These are phyloP conservation scores for Erythrocercus mccallii DNA, from an alignment of 2,113 vertebrate genomes.

Conservation along the genomic window DNA sequence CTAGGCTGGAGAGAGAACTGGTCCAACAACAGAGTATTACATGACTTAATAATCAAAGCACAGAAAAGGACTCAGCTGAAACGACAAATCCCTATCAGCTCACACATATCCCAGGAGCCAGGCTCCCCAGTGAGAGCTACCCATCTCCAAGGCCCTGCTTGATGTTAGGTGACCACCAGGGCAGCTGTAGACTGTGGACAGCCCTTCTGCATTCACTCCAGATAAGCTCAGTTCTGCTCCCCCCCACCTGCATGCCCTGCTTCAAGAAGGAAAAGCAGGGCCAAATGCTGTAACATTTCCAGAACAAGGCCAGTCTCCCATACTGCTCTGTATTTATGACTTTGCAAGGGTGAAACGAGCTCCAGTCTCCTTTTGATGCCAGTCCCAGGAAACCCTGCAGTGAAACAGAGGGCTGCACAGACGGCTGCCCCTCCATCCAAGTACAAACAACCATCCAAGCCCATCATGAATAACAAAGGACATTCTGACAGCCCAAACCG, in stretches of 20 bases:
- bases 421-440: slow-evolving; percentile 12
- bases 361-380: slow-evolving; percentile 8
- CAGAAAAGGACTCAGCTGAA: neutral
- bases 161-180: neutral
- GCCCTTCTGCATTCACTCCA: neutral
- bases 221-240: neutral
- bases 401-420: slow-evolving; percentile 43
- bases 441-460: neutral
- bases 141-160: neutral
- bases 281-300: neutral
- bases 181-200: neutral
- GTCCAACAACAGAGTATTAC: neutral
- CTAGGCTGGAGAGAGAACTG: neutral
- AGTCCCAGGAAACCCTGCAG: neutral
- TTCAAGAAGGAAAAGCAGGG: neutral
- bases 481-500: neutral
- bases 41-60: neutral
- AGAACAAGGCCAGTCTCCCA: neutral
- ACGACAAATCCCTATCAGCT: neutral
- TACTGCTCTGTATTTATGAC: neutral
- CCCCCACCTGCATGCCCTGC: fast-evolving
- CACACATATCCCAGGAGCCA: neutral
- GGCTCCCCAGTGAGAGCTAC: neutral
- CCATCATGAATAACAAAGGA: neutral
- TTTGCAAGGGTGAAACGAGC: neutral